Evolutionary conservation across 2,888 invertebrate genomes (phyloP).

Genomic region (Diarsia rubi): DNA sequence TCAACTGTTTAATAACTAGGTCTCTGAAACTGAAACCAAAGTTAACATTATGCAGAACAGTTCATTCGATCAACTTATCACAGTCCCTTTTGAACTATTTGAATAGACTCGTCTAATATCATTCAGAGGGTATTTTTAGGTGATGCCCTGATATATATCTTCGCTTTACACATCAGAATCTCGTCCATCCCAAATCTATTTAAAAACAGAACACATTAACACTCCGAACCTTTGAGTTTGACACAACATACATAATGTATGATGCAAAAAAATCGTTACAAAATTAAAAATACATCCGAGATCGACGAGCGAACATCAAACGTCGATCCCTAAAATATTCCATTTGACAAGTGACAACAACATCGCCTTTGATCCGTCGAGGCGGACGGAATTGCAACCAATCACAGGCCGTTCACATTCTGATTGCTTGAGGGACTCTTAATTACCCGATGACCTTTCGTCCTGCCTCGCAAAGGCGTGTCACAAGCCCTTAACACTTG

Average conservation of each 20-base stretch:
- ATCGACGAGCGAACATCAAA: constrained; percentile 76
- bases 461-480: constrained; percentile 78
- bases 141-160: constrained; percentile 36
- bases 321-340: constrained; percentile 84
- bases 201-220: constrained; percentile 59
- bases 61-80: not conserved
- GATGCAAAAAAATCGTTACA: constrained; percentile 66
- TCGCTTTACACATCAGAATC: constrained; percentile 8
- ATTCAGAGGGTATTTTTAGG: not conserved
- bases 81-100: not conserved
- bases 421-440: constrained; percentile 89
- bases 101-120: not conserved
- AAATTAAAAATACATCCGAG: constrained; percentile 76
- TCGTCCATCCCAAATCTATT: constrained; percentile 15
- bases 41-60: not conserved
- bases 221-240: constrained; percentile 46
- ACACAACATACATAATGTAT: constrained; percentile 65
- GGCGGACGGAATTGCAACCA: constrained; percentile 78
- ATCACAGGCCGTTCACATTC: constrained; percentile 83
- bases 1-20: not conserved
- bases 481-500: constrained; percentile 81
- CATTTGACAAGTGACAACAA: constrained; percentile 85
- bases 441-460: constrained; percentile 89
- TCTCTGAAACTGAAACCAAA: not conserved
- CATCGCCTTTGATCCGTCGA: constrained; percentile 84